Percentiles rank a stretch among this genome's conserved stretches.
Evolutionary conservation across 2,888 invertebrate genomes (phyloP).

Genomic region (Hydrotaea cyrtoneurina): DNA sequence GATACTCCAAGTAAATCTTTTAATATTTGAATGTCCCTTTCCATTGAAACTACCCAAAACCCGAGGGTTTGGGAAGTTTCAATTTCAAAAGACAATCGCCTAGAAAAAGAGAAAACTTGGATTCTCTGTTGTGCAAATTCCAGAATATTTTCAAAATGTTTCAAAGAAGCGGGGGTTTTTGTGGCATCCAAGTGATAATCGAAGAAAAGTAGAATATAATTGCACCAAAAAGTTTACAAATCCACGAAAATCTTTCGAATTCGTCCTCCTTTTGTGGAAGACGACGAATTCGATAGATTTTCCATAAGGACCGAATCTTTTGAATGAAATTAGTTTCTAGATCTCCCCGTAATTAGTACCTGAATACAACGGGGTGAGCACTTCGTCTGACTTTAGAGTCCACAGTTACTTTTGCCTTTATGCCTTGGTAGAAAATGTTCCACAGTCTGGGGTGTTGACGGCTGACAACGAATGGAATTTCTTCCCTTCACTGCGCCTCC

Average conservation of each 20-base stretch:
- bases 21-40: conserved; percentile 24
- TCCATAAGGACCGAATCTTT: neutral
- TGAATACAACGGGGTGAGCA: conserved; percentile 14
- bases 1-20: conserved; percentile 10
- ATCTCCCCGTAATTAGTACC: neutral
- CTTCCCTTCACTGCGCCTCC: neutral
- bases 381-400: neutral
- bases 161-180: conserved; percentile 36
- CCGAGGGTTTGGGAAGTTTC: neutral
- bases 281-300: neutral
- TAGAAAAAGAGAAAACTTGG: conserved; percentile 7
- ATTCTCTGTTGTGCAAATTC: neutral
- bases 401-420: neutral
- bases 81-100: neutral
- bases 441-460: neutral
- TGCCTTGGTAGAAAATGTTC: neutral
- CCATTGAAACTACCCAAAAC: neutral
- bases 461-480: too few species aligned
- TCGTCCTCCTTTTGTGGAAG: neutral
- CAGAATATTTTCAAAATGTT: conserved; percentile 52
- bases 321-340: neutral
- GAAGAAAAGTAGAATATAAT: neutral
- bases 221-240: too few species aligned
- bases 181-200: neutral
- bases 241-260: neutral